phyloP scores from a whole-genome alignment of 2,888 invertebrate genomes.

The Aphodius sticticus region DNA sequence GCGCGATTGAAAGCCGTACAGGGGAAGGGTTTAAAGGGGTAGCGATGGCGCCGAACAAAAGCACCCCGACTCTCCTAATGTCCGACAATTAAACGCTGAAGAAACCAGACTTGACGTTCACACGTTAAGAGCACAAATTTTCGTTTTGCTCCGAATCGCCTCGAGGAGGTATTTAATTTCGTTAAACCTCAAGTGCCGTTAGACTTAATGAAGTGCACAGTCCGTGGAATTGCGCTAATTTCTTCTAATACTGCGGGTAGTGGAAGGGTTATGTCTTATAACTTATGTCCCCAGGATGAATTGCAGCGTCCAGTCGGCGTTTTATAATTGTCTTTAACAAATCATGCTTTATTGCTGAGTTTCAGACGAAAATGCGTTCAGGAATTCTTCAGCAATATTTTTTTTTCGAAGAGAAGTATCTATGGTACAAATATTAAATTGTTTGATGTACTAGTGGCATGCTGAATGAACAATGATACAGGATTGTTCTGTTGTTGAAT shows the following conservation, averaged over 20 bases:
- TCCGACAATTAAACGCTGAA: not conserved
- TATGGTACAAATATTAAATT: too few relatives aligned
- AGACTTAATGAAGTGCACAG: slow-evolving; percentile 20
- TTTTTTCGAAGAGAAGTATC: not conserved
- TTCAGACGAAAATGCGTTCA: not conserved
- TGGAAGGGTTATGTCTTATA: slow-evolving; percentile 17
- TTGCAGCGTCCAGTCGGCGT: slow-evolving; percentile 9
- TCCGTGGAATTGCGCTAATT: slow-evolving; percentile 18
- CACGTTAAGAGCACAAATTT: not conserved
- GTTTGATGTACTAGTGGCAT: too few relatives aligned
- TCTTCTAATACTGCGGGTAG: slow-evolving; percentile 5
- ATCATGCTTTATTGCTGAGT: slow-evolving; percentile 16
- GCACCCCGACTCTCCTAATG: not conserved
- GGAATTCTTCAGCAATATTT: not conserved
- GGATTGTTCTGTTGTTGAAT: too few relatives aligned
- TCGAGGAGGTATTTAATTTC: slow-evolving; percentile 20
- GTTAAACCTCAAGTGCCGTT: slow-evolving; percentile 22
- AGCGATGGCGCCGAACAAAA: not conserved
- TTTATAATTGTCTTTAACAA: slow-evolving; percentile 11
- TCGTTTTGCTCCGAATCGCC: slow-evolving; percentile 9
- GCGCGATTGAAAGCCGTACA: not conserved
- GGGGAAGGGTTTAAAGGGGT: not conserved
- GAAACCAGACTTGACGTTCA: not conserved
- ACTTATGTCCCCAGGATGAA: not conserved
- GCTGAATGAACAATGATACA: too few relatives aligned